These are phyloP conservation scores for Aphelenchoides besseyi DNA, from an alignment of 1,140 invertebrate species.

Conservation along the genomic window DNA sequence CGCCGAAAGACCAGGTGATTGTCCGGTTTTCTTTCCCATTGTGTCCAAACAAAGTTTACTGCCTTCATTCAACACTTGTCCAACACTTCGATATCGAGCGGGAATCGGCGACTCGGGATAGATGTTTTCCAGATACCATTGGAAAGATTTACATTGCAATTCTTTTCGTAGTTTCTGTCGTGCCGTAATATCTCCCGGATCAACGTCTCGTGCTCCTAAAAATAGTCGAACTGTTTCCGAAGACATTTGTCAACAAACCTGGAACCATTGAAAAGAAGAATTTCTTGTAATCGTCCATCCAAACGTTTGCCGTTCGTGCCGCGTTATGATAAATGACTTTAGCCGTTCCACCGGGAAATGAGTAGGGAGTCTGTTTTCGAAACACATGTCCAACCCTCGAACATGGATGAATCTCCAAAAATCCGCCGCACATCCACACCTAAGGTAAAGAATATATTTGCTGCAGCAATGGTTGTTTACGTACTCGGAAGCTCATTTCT, in stretches of 20 bases:
- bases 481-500: slow-evolving; percentile 66
- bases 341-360: slow-evolving; percentile 82
- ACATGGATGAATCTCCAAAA: slow-evolving; percentile 86
- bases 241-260: slow-evolving; percentile 74
- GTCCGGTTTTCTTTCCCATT: slow-evolving; percentile 49
- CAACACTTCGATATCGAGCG: slow-evolving; percentile 33
- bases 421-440: slow-evolving; percentile 92
- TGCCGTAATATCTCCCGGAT: slow-evolving; percentile 75
- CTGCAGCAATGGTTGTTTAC: background rate
- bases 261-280: slow-evolving; percentile 98
- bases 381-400: slow-evolving; percentile 82
- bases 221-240: slow-evolving; percentile 25
- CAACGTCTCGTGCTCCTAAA: slow-evolving; percentile 44
- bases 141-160: slow-evolving; percentile 90
- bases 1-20: slow-evolving; percentile 34
- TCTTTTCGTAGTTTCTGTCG: slow-evolving; percentile 73
- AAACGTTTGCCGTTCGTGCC: slow-evolving; percentile 63
- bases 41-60: slow-evolving; percentile 40
- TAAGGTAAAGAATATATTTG: slow-evolving; percentile 24
- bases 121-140: slow-evolving; percentile 94
- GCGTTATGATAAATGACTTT: slow-evolving; percentile 59
- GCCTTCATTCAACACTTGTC: slow-evolving; percentile 55
- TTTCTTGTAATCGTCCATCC: slow-evolving; percentile 94
- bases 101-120: slow-evolving; percentile 81
- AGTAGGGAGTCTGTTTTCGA: slow-evolving; percentile 88